Percentiles rank a stretch among this genome's conserved stretches.
These are phyloP conservation scores for Podarcis siculus DNA, from an alignment of 2,797 vertebrate species.

Conservation along the genomic window DNA sequence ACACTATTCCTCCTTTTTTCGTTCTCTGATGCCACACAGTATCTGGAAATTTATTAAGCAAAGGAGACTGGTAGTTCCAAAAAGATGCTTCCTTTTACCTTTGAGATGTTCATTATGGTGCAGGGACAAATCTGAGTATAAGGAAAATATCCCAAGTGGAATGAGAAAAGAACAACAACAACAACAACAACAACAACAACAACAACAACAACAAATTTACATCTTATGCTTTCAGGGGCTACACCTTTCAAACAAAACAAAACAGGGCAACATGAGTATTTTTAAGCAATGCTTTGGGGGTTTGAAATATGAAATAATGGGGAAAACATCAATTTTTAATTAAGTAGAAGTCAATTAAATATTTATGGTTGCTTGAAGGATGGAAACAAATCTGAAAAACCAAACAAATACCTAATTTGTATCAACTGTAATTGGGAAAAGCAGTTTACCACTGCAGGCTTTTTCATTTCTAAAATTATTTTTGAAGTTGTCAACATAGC, in stretches of 20 bases:
- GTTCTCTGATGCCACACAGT: neutral
- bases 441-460: conserved; percentile 35
- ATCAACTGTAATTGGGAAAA: conserved; percentile 36
- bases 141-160: neutral
- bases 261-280: neutral
- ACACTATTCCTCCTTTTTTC: neutral
- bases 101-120: neutral
- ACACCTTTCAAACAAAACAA: neutral
- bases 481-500: conserved; percentile 63
- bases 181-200: neutral
- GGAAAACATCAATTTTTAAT: neutral
- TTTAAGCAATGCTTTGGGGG: conserved; percentile 11
- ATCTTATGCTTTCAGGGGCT: conserved; percentile 34
- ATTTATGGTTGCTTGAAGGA: conserved; percentile 34
- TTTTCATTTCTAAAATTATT: conserved; percentile 54
- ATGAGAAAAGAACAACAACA: neutral
- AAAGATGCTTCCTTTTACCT: neutral
- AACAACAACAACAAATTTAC: no score
- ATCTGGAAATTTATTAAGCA: neutral
- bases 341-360: conserved; percentile 3
- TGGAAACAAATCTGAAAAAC: conserved; percentile 9
- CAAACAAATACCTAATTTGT: neutral
- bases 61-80: neutral
- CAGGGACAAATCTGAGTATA: neutral
- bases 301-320: conserved; percentile 17